Base-by-base conservation (phyloP, 2,797 vertebrate species). In the Mus minutoides region DNA sequence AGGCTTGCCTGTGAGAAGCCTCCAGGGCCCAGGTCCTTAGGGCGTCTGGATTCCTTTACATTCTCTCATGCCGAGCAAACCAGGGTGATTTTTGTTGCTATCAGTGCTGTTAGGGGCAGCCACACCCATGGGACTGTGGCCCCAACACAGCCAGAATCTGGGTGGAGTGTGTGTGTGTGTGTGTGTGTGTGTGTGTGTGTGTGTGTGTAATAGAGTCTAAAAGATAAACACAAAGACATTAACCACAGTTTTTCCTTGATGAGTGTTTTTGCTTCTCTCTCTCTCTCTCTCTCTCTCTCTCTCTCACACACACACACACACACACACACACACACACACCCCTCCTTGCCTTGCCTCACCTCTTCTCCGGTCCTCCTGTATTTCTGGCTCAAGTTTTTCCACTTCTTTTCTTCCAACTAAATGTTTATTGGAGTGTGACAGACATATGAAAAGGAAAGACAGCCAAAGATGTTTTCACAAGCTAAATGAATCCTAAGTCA, bases 51-150 rank as follows among this genome's bases (percentile, higher is more conserved):
- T 11, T 49, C 14, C 24, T 60, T 69, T 21, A 7, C 21, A 49
- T 9, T 49, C 9, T 26, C 26, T 21, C 8, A 31, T 56, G 34
- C 31, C 67, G 43, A 64, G 71, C 54, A 6, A 34, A 31, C 69
- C 19, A 0, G 0, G 1, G 11, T 26, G 17, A 22, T 7, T 49
- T 24, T 29, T 37, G 4, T 40, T 37, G 3, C 43, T 7, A 3
- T 52, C 29, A 56, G 24, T 21, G 6, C 34, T 13, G 9, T 46
- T n/a, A 16, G 52, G 8, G 52, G 3, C 49, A 21, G 5, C 16
- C 43, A 49, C 31, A 12, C 94, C 62, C 56, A n/a, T 37, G 83
- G n/a, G 24, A 78, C 7, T 13, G 10, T 58, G 9, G 2, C 34
- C 56, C 84, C 52, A 16, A 37, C 19, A 84, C 14, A 88, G 37